Conservation (phyloP, 2,888 invertebrate genomes). For the Steromphala cineraria region DNA sequence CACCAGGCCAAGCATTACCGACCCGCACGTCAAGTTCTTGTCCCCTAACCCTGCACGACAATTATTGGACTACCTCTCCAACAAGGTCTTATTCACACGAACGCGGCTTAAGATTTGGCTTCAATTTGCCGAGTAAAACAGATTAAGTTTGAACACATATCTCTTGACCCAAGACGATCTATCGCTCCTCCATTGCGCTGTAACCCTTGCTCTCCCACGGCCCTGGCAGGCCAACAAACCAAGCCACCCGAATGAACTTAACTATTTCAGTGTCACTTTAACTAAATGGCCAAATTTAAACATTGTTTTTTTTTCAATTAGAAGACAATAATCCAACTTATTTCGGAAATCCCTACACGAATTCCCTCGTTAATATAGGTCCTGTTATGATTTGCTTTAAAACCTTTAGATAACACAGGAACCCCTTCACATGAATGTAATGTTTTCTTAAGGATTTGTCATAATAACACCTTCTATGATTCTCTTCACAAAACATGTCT, state of each 20-base stretch:
- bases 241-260: neutral
- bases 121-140: conserved; percentile 3
- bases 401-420: no score
- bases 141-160: neutral
- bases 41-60: neutral
- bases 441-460: no score
- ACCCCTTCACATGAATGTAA: no score
- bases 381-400: no score
- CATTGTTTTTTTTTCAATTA: no score
- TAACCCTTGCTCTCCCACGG: neutral
- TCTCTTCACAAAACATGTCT: no score
- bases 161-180: neutral
- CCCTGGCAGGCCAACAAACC: neutral
- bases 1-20: neutral
- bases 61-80: neutral
- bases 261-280: no score
- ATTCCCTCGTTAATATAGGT: neutral
- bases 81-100: neutral
- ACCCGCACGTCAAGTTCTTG: neutral
- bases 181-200: neutral
- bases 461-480: no score
- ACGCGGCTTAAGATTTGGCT: neutral
- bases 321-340: neutral
- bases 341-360: neutral
- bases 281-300: no score